phyloP scores from a whole-genome alignment of 2,113 vertebrate genomes.

The Sinosuthora webbiana region DNA sequence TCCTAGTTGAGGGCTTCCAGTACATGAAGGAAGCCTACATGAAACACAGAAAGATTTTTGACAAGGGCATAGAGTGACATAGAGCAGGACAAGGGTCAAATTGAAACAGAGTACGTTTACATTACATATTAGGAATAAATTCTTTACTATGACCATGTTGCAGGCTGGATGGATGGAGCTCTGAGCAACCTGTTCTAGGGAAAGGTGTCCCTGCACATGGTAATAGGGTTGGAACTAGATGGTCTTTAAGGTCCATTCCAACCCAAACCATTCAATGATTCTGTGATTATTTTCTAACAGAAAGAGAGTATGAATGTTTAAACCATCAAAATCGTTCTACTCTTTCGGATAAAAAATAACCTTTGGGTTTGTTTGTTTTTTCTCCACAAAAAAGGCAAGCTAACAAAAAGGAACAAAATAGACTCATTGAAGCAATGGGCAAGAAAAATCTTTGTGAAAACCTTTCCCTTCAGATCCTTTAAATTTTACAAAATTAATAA shows the following conservation, averaged over 20 bases:
- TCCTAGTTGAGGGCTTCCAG: neutral
- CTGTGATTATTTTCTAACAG: neutral
- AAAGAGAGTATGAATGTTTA: neutral
- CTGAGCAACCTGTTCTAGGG: neutral
- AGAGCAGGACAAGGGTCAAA: neutral
- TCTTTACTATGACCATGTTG: neutral
- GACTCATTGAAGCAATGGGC: neutral
- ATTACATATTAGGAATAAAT: neutral
- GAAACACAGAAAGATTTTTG: neutral
- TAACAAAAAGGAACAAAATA: neutral
- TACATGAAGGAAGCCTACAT: neutral
- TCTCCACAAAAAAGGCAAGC: neutral
- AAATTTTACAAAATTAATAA: neutral
- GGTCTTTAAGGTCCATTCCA: neutral
- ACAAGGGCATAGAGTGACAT: too few relatives aligned
- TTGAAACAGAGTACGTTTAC: neutral
- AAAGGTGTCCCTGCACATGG: neutral
- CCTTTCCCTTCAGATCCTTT: neutral
- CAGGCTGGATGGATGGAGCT: neutral
- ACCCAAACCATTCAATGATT: neutral
- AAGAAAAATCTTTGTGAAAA: neutral
- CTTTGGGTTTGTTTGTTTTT: neutral
- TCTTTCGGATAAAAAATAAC: neutral
- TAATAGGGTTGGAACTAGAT: neutral
- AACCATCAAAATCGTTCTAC: neutral